Base-by-base conservation (phyloP, 2,797 vertebrate species). In the Alcedo atthis region DNA sequence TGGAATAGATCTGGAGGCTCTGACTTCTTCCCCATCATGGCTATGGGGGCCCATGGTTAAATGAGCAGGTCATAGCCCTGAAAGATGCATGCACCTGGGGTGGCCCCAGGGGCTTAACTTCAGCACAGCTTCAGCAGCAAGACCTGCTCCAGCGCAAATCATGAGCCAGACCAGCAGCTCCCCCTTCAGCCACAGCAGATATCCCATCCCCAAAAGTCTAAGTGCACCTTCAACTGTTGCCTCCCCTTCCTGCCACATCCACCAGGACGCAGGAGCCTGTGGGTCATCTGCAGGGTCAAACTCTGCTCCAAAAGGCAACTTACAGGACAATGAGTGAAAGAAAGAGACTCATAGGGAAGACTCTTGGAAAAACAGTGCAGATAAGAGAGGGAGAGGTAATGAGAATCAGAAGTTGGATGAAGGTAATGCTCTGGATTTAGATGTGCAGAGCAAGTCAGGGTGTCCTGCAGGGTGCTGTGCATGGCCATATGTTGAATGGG, bases 381-480 rank as follows among this genome's bases (percentile, higher is more conserved):
- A 26, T 6, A n/a, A 68, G 43, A 45, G 10, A 28, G 18, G 40
- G 35, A 21, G 32, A 49, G 14, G 43, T 17, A 33, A 58, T 0
- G 2, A 40, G 9, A 45, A 22, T 19, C 40, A 48, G 22, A 68
- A 8, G 10, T 5, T 63, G 46, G 46, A 30, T 8, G 15, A 59
- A 66, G 46, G 9, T 13, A n/a, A 35, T 12, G 6, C 22, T 53
- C 51, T 40, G 62, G 55, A 74, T 57, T 51, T 24, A 64, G 25
- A 49, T n/a, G 16, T 1, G 1, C n/a, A 25, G 33, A 74, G 13
- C 55, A 51, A 57, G 49, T 11, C 49, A 15, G 28, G 42, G 40
- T 8, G 3, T 8, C n/a, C 21, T 0, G 48, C n/a, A 57, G 0
- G 0, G 76, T 1, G 3, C 28, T 30, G 68, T 12, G 8, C 45